Base-by-base conservation (phyloP, 37 sponge, comb jelly and placozoan species). In the Cliona cf. orientalis region DNA sequence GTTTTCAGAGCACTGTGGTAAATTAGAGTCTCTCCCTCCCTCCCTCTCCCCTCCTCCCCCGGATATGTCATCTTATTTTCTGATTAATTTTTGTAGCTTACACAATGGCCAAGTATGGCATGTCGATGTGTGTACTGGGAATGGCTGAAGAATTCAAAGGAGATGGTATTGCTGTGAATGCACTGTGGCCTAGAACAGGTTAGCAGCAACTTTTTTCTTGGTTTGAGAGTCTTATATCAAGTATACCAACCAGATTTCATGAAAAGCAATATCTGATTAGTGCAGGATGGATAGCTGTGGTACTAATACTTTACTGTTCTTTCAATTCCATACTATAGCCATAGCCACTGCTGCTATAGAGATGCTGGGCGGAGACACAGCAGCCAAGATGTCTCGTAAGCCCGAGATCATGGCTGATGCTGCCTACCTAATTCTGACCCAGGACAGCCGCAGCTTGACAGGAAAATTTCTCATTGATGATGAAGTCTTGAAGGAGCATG, bases 31-130 rank as follows among this genome's bases (percentile, higher is more conserved):
- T 49, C 14, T 17, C 11, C 55, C 55, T 17, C n/a, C 7, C 56
- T 46, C 33, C 17, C 57, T 44, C 28, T 46, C 57, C 17, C 57
- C 33, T 56, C 43, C 70, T 39, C 70, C n/a, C 70, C 9, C 25
- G 55, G 55, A 11, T 49, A 49, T 49, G 17, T 49, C 17, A 11
- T 49, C 55, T 49, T 49, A 19, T 49, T 46, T 7, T 26, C 5
- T 46, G 33, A 58, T 38, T n/a, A 55, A 21, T 64, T 26, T 58
- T 34, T 63, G 66, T 59, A 85, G 99, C 97, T 3, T 99, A 99
- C 70, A 99, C 97, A 9, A 99, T 99, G 84, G 97, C 99, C 65
- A 99, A 99, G 83, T 99, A 96, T 72, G 97, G 99, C 31, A 99
- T 99, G 99, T 97, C 97, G 23, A 90, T 99, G 97, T 99, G 99